These are phyloP conservation scores for Chrysolina americana DNA, from an alignment of 2,888 invertebrate species.

Conservation along the genomic window DNA sequence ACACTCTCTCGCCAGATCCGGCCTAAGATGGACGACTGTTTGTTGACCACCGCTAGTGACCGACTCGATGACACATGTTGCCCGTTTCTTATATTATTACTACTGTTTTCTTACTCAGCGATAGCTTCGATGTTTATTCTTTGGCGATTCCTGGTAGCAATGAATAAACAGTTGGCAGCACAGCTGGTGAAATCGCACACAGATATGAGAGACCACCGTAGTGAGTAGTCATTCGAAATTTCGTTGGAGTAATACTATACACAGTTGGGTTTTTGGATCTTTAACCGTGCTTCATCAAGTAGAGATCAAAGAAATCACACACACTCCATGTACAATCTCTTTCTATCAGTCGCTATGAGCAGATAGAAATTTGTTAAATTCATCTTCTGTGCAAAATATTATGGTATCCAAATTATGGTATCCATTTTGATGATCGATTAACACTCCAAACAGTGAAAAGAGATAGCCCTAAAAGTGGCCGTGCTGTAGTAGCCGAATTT, in stretches of 20 bases:
- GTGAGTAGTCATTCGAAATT: neutral
- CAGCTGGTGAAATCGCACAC: constrained; percentile 8
- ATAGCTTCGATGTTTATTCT: constrained; percentile 6
- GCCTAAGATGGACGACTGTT: constrained; percentile 37
- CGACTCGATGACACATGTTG: constrained; percentile 45
- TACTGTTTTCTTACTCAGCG: constrained; percentile 30
- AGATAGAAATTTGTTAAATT: too few relatives aligned
- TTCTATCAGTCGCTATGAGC: too few relatives aligned
- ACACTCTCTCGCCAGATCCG: constrained; percentile 40
- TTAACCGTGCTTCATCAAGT: too few relatives aligned
- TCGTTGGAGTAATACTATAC: neutral
- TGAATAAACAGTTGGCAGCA: constrained; percentile 15
- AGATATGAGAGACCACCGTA: constrained; percentile 1
- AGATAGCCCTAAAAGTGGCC: too few relatives aligned
- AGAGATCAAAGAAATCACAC: too few relatives aligned
- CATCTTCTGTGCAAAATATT: too few relatives aligned
- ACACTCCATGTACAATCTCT: too few relatives aligned
- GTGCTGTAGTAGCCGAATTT: too few relatives aligned
- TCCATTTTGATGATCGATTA: too few relatives aligned
- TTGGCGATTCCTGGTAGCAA: constrained; percentile 11
- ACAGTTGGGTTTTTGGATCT: too few relatives aligned
- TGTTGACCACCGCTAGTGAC: constrained; percentile 40
- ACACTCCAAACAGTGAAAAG: too few relatives aligned
- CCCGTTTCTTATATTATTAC: constrained; percentile 31
- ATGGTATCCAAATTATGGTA: too few relatives aligned